phyloP scores from a whole-genome alignment of 1,140 invertebrate genomes.

The Heliothis virescens region DNA sequence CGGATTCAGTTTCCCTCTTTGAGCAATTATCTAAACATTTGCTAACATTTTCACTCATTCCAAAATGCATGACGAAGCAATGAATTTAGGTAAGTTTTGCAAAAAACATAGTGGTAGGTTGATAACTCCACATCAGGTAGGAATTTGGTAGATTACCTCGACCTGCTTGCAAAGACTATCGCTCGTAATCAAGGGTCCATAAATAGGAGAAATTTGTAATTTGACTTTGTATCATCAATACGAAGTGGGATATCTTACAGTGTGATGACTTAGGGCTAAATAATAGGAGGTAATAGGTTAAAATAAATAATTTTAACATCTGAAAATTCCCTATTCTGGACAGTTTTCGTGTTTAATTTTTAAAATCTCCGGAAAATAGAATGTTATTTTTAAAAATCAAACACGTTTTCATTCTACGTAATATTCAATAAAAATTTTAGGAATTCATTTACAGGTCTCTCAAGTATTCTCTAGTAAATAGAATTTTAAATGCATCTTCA shows the following conservation, averaged over 20 bases:
- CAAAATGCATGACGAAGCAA: slow-evolving; percentile 10
- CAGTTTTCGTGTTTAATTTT: neutral
- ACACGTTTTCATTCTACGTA: neutral
- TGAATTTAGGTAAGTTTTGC: neutral
- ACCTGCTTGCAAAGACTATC: neutral
- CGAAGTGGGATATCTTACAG: slow-evolving; percentile 39
- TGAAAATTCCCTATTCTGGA: slow-evolving; percentile 6
- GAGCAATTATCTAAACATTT: slow-evolving; percentile 54
- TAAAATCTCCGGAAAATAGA: slow-evolving; percentile 17
- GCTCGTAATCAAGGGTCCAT: neutral
- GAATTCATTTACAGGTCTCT: slow-evolving; percentile 28
- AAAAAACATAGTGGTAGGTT: neutral
- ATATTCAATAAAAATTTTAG: neutral
- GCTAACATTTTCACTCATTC: slow-evolving; percentile 1
- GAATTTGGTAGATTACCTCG: neutral
- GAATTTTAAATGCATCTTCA: slow-evolving; percentile 32
- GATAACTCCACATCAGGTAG: neutral
- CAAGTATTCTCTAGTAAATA: slow-evolving; percentile 34
- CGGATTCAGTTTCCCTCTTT: slow-evolving; percentile 60
- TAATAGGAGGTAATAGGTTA: slow-evolving; percentile 2
- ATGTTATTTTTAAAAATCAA: neutral
- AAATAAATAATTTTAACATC: slow-evolving; percentile 19
- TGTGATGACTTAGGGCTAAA: slow-evolving; percentile 39
- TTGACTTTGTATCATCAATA: slow-evolving; percentile 25
- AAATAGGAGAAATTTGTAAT: slow-evolving; percentile 13